Evolutionary conservation across 2,113 vertebrate species (phyloP).

Genomic region (Raja brachyura): DNA sequence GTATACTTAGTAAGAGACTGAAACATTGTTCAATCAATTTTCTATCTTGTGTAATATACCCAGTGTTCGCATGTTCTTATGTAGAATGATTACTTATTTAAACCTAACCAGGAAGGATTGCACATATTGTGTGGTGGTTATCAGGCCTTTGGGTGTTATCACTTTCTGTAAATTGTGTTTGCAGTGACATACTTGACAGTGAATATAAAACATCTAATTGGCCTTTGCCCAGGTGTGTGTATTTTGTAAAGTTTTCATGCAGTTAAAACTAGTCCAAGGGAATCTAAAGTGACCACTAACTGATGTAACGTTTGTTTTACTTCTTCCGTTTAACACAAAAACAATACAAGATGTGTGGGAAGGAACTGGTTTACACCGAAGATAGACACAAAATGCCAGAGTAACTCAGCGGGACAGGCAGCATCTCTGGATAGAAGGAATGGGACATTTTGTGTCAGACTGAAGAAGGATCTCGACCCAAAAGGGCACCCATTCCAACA

Average conservation of each 20-base stretch:
- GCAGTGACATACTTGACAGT: background rate
- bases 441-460: too few relatives aligned
- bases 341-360: background rate
- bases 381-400: too few relatives aligned
- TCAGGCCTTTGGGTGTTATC: conserved; percentile 22
- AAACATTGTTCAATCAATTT: background rate
- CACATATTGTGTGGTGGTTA: background rate
- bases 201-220: background rate
- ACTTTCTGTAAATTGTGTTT: conserved; percentile 17
- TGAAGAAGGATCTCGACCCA: too few relatives aligned
- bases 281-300: background rate
- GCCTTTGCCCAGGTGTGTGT: background rate
- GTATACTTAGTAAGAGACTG: background rate
- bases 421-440: too few relatives aligned
- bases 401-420: too few relatives aligned
- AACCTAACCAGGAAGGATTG: background rate
- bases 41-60: background rate
- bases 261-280: background rate
- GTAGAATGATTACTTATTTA: background rate
- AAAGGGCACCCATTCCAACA: background rate
- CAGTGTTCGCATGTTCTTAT: background rate
- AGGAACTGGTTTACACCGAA: too few relatives aligned
- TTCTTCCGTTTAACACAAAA: background rate
- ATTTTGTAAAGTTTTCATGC: background rate
- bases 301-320: background rate